Evolutionary conservation across 2,797 vertebrate species (phyloP).

Genomic region (Myotis pilosus): DNA sequence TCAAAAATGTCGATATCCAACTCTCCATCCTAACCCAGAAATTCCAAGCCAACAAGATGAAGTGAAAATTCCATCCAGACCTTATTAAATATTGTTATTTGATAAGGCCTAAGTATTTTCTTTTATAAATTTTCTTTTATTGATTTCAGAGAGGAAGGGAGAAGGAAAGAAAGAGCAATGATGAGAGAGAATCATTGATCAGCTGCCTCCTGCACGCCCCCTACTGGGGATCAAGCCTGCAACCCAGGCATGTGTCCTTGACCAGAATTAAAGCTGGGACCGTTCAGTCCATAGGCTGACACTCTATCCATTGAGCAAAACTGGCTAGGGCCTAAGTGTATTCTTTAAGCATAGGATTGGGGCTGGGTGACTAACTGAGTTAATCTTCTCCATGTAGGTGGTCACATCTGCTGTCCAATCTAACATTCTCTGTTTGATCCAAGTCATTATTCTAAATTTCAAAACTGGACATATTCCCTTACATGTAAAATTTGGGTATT

Average conservation of each 20-base stretch:
- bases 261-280: too few relatives aligned
- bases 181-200: too few relatives aligned
- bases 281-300: too few relatives aligned
- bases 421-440: not conserved
- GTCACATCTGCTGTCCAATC: not conserved
- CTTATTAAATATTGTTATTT: not conserved
- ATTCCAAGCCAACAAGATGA: not conserved
- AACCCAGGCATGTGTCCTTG: too few relatives aligned
- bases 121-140: not conserved
- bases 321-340: not conserved
- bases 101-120: not conserved
- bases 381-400: not conserved
- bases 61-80: not conserved
- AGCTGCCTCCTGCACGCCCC: too few relatives aligned
- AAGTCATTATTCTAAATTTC: not conserved
- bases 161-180: too few relatives aligned
- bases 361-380: not conserved
- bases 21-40: not conserved
- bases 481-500: not conserved
- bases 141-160: too few relatives aligned
- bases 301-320: too few relatives aligned
- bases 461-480: not conserved
- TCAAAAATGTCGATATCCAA: not conserved
- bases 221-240: too few relatives aligned
- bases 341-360: not conserved